Evolutionary conservation across 2,113 vertebrate species (phyloP), one percentile per base, ranked within the genome.

Genomic region (Choloepus hoffmanni): DNA sequence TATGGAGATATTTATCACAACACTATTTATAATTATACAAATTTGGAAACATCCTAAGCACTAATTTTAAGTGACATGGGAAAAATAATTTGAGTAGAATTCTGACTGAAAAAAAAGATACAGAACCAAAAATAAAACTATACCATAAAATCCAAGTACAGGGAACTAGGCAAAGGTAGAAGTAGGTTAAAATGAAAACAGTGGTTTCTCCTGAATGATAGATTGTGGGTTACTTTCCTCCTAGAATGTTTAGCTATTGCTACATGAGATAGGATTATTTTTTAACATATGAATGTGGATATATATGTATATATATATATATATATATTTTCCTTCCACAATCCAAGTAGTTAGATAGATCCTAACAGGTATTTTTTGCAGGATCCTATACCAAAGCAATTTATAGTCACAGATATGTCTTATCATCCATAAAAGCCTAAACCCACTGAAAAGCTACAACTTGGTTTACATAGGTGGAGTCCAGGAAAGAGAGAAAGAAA

Each of bases 31-130:
- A 70, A 83, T 76, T 77, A 23, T 53, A 53, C 21, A 78, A 76
- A 70, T 72, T 72, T 94, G 19, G 6, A 62, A 77, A 45, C 16
- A 70, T 76, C 11, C 48, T 30, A 65, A 68, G 53, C 13, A 60
- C 8, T 77, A 78, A 18, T 84, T 79, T 65, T n/a, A 90, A 85
- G 48, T 68, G 28, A 89, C 19, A 50, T 94, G 43, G 30, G 60
- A 50, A 45, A 45, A 83, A 70, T 30, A 45, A 62, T 62, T 62
- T 48, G 28, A 33, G 50, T 40, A 58, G 78, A 30, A 72, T 65
- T 48, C 12, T 84, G 82, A 63, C 28, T 65, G 18, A 83, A 92
- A 96, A 96, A 3, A 74, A 84, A 62, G 40, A n/a, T 26, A 90
- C 12, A 83, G 83, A 77, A 33, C 7, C 26, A 40, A 82, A 76